phyloP scores from a whole-genome alignment of 1,140 invertebrate species.

The Calephelis nemesis region DNA sequence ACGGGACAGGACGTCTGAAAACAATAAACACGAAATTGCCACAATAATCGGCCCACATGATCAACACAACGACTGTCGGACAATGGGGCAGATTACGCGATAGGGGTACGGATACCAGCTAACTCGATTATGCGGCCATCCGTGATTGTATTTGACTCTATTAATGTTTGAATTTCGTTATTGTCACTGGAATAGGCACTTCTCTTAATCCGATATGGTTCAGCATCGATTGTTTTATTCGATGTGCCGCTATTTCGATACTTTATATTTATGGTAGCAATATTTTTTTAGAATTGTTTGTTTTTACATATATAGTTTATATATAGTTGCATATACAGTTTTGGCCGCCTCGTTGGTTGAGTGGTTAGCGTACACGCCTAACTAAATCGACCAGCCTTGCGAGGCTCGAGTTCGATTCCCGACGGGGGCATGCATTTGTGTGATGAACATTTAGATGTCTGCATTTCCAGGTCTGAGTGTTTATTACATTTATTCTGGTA shows the following conservation, averaged over 20 bases:
- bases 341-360: too few relatives aligned
- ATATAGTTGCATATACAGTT: too few relatives aligned
- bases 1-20: conserved; percentile 66
- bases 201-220: conserved; percentile 67
- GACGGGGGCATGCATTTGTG: too few relatives aligned
- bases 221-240: conserved; percentile 45
- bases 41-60: conserved; percentile 74
- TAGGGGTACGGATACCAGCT: conserved; percentile 73
- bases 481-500: too few relatives aligned
- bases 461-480: too few relatives aligned
- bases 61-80: conserved; percentile 66
- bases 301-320: too few relatives aligned
- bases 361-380: too few relatives aligned
- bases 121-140: conserved; percentile 75
- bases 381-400: too few relatives aligned
- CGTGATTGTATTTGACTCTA: conserved; percentile 75
- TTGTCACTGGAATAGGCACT: conserved; percentile 62
- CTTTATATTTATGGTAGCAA: not conserved
- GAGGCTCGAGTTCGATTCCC: too few relatives aligned
- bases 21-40: conserved; percentile 75
- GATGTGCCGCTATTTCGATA: not conserved
- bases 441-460: too few relatives aligned
- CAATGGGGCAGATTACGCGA: conserved; percentile 73
- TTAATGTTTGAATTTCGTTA: conserved; percentile 75
- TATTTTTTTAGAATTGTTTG: too few relatives aligned